A percentile compares a stretch with the other conserved stretches of the same genome.
These are phyloP conservation scores for Philhelius pedissequus DNA, from an alignment of 2,888 invertebrate genomes.

Conservation along the genomic window DNA sequence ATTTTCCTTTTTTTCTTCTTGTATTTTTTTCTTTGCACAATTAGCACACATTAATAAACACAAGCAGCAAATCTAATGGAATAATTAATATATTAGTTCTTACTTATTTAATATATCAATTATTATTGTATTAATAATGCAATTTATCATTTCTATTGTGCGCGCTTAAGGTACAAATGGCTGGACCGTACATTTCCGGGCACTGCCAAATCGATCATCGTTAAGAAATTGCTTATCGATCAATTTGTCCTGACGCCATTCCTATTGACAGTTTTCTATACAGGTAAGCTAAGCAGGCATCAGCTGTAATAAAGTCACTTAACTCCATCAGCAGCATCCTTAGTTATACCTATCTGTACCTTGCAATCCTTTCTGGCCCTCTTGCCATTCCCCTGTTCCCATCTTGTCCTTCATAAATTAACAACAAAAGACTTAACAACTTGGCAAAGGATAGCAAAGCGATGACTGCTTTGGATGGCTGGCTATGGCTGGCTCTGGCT, in stretches of 20 bases:
- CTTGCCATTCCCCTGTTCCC: background rate
- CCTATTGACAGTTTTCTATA: slow-evolving; percentile 85
- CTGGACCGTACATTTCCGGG: slow-evolving; percentile 86
- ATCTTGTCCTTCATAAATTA: slow-evolving; percentile 21
- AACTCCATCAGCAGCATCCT: slow-evolving; percentile 7
- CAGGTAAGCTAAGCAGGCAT: slow-evolving; percentile 79
- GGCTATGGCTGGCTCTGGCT: background rate
- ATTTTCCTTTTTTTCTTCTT: slow-evolving; percentile 16
- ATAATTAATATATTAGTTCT: slow-evolving; percentile 26
- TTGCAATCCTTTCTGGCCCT: background rate
- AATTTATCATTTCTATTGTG: background rate
- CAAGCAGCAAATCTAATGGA: slow-evolving; percentile 34
- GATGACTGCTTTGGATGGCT: background rate
- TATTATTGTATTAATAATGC: slow-evolving; percentile 8
- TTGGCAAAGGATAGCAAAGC: slow-evolving; percentile 39
- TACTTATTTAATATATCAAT: background rate
- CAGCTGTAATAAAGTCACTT: slow-evolving; percentile 29
- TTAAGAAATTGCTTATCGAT: slow-evolving; percentile 86
- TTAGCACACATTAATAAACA: slow-evolving; percentile 42
- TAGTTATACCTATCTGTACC: background rate
- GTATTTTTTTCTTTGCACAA: slow-evolving; percentile 56
- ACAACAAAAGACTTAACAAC: slow-evolving; percentile 30
- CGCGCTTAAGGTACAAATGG: slow-evolving; percentile 87
- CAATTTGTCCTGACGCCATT: slow-evolving; percentile 88
- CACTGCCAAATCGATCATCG: slow-evolving; percentile 82